Evolutionary conservation across 1,140 invertebrate genomes (phyloP).

Genomic region (Drepana arcuata): DNA sequence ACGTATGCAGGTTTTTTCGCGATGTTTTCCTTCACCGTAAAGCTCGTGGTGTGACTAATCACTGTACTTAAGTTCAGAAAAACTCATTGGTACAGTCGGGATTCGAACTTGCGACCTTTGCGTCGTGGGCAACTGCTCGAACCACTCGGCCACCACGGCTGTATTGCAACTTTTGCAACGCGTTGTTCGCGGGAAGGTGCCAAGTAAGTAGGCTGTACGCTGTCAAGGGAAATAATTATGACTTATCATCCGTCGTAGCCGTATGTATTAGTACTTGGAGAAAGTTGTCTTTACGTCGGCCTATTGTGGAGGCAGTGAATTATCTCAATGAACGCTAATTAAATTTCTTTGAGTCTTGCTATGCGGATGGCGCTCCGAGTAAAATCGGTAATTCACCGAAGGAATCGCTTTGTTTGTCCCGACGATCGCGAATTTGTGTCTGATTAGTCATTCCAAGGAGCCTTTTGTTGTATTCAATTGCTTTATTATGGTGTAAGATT

Average conservation of each 20-base stretch:
- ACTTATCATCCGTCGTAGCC: not conserved
- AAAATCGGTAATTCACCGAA: conserved; percentile 30
- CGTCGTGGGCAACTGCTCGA: too few relatives aligned
- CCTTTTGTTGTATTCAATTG: conserved; percentile 6
- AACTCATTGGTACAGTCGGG: too few relatives aligned
- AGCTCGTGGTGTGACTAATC: too few relatives aligned
- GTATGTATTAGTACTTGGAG: conserved; percentile 20
- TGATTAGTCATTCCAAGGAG: conserved; percentile 16
- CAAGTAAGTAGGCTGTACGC: too few relatives aligned
- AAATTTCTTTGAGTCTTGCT: conserved; percentile 46
- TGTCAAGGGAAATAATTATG: too few relatives aligned
- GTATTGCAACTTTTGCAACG: too few relatives aligned
- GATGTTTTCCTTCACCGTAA: too few relatives aligned
- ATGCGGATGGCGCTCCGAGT: conserved; percentile 25
- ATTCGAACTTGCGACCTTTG: too few relatives aligned
- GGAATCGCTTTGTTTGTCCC: conserved; percentile 32
- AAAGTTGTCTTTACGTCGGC: conserved; percentile 41
- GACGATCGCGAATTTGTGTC: conserved; percentile 21
- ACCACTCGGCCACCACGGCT: too few relatives aligned
- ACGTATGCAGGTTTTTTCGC: too few relatives aligned
- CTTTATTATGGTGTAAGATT: not conserved
- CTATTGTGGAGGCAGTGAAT: conserved; percentile 43
- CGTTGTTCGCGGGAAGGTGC: too few relatives aligned
- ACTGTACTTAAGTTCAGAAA: too few relatives aligned
- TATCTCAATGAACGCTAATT: conserved; percentile 52